These are phyloP conservation scores for Misgurnus anguillicaudatus DNA, from an alignment of 2,113 vertebrate species.

Conservation along the genomic window DNA sequence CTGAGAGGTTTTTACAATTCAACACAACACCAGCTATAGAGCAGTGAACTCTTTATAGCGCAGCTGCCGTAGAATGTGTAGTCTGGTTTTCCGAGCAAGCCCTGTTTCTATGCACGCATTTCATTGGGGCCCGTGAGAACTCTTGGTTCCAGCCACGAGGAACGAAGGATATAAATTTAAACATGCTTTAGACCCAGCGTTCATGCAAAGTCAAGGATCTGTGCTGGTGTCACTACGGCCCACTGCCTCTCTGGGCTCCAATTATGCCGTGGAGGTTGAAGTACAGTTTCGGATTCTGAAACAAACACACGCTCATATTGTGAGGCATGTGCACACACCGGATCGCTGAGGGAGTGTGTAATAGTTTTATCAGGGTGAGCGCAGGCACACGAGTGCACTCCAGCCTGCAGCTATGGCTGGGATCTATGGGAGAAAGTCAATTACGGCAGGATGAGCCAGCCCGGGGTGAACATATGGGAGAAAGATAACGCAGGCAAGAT, in stretches of 20 bases:
- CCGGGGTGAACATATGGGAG: conserved; percentile 61
- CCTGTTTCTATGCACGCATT: background rate
- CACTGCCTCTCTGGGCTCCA: conserved; percentile 42
- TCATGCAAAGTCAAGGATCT: conserved; percentile 46
- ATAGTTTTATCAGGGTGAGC: conserved; percentile 61
- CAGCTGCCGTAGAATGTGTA: conserved; percentile 2
- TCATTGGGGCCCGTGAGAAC: background rate
- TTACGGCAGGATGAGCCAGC: conserved; percentile 57
- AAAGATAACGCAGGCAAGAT: conserved; percentile 58
- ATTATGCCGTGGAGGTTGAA: conserved; percentile 43
- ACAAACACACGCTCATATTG: conserved; percentile 28
- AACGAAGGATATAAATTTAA: conserved; percentile 7
- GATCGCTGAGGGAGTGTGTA: conserved; percentile 55
- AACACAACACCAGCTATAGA: conserved; percentile 33
- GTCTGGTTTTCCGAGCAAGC: background rate
- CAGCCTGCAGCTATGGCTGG: conserved; percentile 61
- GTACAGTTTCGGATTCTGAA: conserved; percentile 39
- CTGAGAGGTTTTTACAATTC: conserved; percentile 43
- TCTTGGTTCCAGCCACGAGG: background rate
- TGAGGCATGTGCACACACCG: conserved; percentile 32
- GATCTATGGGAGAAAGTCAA: conserved; percentile 62
- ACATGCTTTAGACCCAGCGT: conserved; percentile 21
- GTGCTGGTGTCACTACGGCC: conserved; percentile 39
- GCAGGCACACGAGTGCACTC: conserved; percentile 55
- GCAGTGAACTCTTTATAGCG: conserved; percentile 2